Evolutionary conservation across 37 sponge, comb jelly and placozoan species (phyloP).

Genomic region (Bolinopsis microptera): DNA sequence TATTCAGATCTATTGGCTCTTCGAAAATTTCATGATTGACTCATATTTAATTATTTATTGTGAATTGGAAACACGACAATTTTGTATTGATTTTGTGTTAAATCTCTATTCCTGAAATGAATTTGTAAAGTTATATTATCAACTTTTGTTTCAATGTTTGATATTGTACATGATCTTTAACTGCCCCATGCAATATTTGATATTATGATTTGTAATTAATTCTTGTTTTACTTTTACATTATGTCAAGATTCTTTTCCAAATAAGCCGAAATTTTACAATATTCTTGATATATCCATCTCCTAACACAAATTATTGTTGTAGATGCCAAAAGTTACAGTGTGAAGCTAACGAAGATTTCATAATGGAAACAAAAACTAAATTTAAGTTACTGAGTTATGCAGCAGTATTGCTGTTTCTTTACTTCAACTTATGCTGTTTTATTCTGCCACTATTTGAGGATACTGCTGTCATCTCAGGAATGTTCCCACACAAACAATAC

Average conservation of each 20-base stretch:
- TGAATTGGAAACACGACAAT: background rate
- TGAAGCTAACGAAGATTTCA: background rate
- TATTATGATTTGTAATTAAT: background rate
- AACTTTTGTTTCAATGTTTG: background rate
- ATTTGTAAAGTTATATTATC: background rate
- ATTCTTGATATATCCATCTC: too few species aligned
- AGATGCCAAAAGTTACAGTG: background rate
- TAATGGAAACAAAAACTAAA: constrained; percentile 59
- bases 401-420: background rate
- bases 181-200: background rate
- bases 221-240: too few species aligned
- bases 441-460: constrained; percentile 33
- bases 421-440: constrained; percentile 32
- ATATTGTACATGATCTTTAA: background rate
- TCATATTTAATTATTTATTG: background rate
- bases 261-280: too few species aligned
- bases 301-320: too few species aligned
- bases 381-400: background rate
- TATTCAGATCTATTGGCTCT: too few species aligned
- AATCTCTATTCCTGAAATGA: background rate
- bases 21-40: background rate
- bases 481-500: constrained; percentile 43
- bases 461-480: background rate
- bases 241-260: too few species aligned
- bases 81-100: background rate